phyloP scores from a whole-genome alignment of 2,888 invertebrate species.

The Brassicogethes aeneus region DNA sequence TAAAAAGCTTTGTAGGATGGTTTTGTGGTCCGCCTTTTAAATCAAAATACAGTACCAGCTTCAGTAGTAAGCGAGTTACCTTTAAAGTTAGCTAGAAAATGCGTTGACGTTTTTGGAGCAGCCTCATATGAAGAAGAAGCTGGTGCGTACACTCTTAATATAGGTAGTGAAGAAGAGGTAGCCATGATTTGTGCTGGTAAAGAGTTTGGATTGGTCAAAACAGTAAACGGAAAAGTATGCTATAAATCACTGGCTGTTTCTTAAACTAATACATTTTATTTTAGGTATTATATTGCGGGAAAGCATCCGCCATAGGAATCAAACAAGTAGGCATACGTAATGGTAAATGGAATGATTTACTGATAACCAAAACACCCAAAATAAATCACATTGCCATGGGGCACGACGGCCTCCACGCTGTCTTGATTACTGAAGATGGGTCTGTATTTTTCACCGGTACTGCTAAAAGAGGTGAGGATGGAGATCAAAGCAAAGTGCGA shows the following conservation, averaged over 20 bases:
- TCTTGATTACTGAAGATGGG: conserved; percentile 89
- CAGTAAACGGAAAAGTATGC: conserved; percentile 79
- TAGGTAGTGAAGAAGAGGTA: conserved; percentile 64
- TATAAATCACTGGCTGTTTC: conserved; percentile 13
- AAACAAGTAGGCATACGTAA: conserved; percentile 50
- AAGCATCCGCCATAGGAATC: conserved; percentile 76
- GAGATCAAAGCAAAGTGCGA: conserved; percentile 67
- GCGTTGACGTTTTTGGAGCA: conserved; percentile 66
- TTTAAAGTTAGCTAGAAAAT: conserved; percentile 68
- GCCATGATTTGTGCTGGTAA: conserved; percentile 73
- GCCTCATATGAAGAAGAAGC: conserved; percentile 63
- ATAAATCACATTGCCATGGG: conserved; percentile 77
- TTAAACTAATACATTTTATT: conserved; percentile 3
- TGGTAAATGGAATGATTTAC: conserved; percentile 55
- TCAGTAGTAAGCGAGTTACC: conserved; percentile 56
- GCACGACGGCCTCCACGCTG: conserved; percentile 87
- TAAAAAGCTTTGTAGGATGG: conserved; percentile 51
- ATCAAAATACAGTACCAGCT: conserved; percentile 51
- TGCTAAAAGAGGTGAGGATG: conserved; percentile 88
- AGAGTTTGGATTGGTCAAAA: conserved; percentile 80
- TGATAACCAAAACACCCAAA: conserved; percentile 60
- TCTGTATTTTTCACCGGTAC: conserved; percentile 75
- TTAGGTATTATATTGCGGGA: conserved; percentile 73
- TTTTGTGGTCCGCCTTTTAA: conserved; percentile 67
- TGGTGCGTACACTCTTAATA: conserved; percentile 31